A percentile compares a stretch with the other conserved stretches of the same genome.
Evolutionary conservation across 1,140 invertebrate species (phyloP).

Genomic region (Metopolophium dirhodum): DNA sequence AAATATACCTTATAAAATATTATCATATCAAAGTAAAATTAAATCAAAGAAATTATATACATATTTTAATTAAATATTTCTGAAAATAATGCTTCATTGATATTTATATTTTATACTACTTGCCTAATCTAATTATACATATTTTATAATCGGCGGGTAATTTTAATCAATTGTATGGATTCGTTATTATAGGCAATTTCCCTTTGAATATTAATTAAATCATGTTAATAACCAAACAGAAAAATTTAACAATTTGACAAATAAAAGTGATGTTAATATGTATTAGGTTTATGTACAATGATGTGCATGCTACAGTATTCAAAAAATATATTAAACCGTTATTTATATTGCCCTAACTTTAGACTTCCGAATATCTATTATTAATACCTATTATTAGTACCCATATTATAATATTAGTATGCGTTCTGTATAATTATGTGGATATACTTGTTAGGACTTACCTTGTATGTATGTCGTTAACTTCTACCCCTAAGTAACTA

Average conservation of each 20-base stretch:
- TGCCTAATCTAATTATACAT: neutral
- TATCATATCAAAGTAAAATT: neutral
- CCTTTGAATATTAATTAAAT: neutral
- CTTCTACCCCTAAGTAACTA: neutral
- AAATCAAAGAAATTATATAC: neutral
- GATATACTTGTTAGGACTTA: neutral
- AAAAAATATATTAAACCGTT: neutral
- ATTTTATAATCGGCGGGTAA: neutral
- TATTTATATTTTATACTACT: neutral
- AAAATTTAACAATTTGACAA: neutral
- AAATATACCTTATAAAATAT: neutral
- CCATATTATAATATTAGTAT: neutral
- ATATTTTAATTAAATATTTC: too few relatives aligned
- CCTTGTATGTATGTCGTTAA: slow-evolving; percentile 22
- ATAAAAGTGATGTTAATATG: neutral
- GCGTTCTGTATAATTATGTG: neutral
- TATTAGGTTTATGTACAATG: neutral
- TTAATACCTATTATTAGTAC: neutral
- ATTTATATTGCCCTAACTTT: neutral
- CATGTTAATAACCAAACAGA: neutral
- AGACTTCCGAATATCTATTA: neutral
- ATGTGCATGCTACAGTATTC: accelerated
- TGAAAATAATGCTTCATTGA: too few relatives aligned
- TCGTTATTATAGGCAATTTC: neutral
- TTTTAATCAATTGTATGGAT: too few relatives aligned